Base-by-base conservation (phyloP, 2,797 vertebrate species). In the Sphaeramia orbicularis region DNA sequence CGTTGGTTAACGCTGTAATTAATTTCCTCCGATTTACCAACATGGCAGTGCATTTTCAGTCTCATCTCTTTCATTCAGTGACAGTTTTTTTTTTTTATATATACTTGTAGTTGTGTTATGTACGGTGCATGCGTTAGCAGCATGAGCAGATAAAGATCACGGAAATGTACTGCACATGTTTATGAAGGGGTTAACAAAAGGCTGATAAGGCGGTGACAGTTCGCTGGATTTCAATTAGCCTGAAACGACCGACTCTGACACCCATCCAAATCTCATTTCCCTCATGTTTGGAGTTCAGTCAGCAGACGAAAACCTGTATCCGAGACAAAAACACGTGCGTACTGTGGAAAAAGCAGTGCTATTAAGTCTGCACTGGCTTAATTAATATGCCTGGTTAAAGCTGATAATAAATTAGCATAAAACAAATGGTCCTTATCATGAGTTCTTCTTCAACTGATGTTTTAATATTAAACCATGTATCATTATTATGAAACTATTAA, bases 211-310 rank as follows among this genome's bases (percentile, higher is more conserved):
- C 16, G 60, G n/a, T n/a, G n/a, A n/a, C n/a, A n/a, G n/a, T n/a
- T n/a, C n/a, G n/a, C n/a, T 63, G 68, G 50, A 35, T 76, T 83
- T 87, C 75, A 85, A 77, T 88, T 79, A 73, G 70, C 66, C 51
- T 30, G 16, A 1, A 71, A 47, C n/a, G 42, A 48, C 52, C 51
- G 50, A 37, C 18, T 59, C 58, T 71, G 80, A 87, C 76, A 70
- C 50, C 35, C 59, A 6, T 74, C 54, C 64, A 80, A 76, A 86
- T 84, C 72, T 42, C 38, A 74, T 79, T 66, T 75, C 54, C 43
- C 55, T 21, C n/a, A 48, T 43, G 52, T 52, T 64, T 42, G 2
- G 16, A 63, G 27, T 38, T 57, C 62, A 56, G 54, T 58, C 58
- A 48, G 55, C 41, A 56, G 56, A 70, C n/a, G 7, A n/a, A 14